A percentile compares a stretch with the other conserved stretches of the same genome.
These are phyloP conservation scores for Neoarius graeffei DNA, from an alignment of 2,113 vertebrate species.

Conservation along the genomic window DNA sequence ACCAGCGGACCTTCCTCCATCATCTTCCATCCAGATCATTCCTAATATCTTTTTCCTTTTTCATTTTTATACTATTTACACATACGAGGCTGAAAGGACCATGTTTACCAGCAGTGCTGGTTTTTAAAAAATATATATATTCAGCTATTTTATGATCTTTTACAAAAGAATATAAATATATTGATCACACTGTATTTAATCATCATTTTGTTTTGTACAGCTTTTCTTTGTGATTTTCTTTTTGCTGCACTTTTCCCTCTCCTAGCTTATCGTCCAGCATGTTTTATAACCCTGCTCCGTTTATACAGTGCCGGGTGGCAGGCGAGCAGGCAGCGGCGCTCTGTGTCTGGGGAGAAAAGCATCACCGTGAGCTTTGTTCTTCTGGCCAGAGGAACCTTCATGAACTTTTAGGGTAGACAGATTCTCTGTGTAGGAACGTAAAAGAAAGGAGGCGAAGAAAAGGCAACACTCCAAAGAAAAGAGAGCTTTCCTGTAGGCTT, in stretches of 20 bases:
- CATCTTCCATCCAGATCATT: background rate
- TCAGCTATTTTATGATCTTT: slow-evolving; percentile 55
- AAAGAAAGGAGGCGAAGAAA: slow-evolving; percentile 48
- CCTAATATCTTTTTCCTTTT: background rate
- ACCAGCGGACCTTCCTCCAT: slow-evolving; percentile 37
- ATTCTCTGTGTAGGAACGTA: slow-evolving; percentile 35
- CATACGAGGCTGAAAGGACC: slow-evolving; percentile 52
- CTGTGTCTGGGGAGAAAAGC: background rate
- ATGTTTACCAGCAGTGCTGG: slow-evolving; percentile 71
- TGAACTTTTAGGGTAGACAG: slow-evolving; percentile 27
- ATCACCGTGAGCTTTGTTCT: slow-evolving; percentile 35
- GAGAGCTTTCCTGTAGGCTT: slow-evolving; percentile 46
- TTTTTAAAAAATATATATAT: slow-evolving; percentile 31
- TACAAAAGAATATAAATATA: slow-evolving; percentile 72
- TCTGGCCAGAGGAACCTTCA: slow-evolving; percentile 24
- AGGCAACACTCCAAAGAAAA: slow-evolving; percentile 54
- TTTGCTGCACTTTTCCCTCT: slow-evolving; percentile 46
- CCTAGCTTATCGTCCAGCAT: background rate
- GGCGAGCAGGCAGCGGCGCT: background rate
- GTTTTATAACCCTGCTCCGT: background rate
- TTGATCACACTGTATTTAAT: slow-evolving; percentile 75
- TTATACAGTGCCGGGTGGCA: slow-evolving; percentile 24
- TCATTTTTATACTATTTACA: slow-evolving; percentile 9
- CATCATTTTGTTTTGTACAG: slow-evolving; percentile 66
- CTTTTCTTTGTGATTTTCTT: slow-evolving; percentile 55